Percentiles rank a stretch among this genome's conserved stretches.
These are phyloP conservation scores for Trematomus loennbergii DNA, from an alignment of 2,113 vertebrate genomes.

Conservation along the genomic window DNA sequence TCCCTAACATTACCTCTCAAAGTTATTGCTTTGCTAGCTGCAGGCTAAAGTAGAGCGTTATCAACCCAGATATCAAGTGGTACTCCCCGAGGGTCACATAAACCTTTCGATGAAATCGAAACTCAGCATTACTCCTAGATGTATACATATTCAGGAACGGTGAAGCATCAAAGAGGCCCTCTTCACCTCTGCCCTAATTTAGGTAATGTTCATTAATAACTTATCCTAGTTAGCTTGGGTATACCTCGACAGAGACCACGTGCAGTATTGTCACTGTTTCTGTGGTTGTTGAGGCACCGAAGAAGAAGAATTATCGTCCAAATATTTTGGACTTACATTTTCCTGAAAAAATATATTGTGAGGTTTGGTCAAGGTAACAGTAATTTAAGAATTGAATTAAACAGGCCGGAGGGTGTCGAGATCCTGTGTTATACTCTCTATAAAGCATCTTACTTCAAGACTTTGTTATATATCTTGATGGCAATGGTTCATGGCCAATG, in stretches of 20 bases:
- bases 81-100: slow-evolving; percentile 49
- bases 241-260: background rate
- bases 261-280: background rate
- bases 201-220: slow-evolving; percentile 24
- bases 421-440: too few species aligned
- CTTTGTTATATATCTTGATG: background rate
- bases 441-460: background rate
- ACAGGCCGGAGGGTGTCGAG: too few species aligned
- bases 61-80: slow-evolving; percentile 45
- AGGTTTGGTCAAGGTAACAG: background rate
- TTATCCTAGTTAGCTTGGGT: slow-evolving; percentile 15
- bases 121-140: slow-evolving; percentile 56
- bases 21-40: slow-evolving; percentile 47
- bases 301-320: background rate
- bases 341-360: background rate
- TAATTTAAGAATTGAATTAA: too few species aligned
- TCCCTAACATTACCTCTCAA: slow-evolving; percentile 1
- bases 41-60: slow-evolving; percentile 58
- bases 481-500: background rate
- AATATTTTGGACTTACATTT: background rate
- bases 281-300: slow-evolving; percentile 1
- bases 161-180: slow-evolving; percentile 59
- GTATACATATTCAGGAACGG: slow-evolving; percentile 62
- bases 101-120: slow-evolving; percentile 44
- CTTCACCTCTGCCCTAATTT: slow-evolving; percentile 50